These are phyloP conservation scores for Girardinichthys multiradiatus DNA, from an alignment of 2,113 vertebrate species.

Conservation along the genomic window DNA sequence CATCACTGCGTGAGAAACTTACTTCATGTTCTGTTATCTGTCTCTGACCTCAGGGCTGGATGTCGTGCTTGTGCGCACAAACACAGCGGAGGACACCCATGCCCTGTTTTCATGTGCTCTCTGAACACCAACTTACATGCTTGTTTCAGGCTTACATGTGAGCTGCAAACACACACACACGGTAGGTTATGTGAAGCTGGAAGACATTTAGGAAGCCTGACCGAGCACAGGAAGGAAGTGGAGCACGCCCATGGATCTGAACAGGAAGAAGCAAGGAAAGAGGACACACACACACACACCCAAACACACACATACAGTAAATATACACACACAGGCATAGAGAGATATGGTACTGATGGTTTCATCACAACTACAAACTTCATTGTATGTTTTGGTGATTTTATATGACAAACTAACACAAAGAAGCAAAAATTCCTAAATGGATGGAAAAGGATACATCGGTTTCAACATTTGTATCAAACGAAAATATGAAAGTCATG, in stretches of 20 bases:
- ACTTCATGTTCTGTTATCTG: conserved; percentile 59
- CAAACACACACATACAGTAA: not conserved
- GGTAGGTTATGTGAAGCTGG: conserved; percentile 40
- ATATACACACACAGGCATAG: not conserved
- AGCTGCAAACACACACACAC: conserved; percentile 8
- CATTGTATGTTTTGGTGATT: not conserved
- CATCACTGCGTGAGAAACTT: conserved; percentile 70
- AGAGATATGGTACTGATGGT: conserved; percentile 16
- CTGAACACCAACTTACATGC: conserved; percentile 17
- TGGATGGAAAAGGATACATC: not conserved
- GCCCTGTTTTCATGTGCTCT: conserved; percentile 21
- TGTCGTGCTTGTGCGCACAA: conserved; percentile 9
- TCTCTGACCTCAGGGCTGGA: conserved; percentile 59
- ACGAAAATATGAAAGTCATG: not conserved
- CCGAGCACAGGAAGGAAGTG: conserved; percentile 64
- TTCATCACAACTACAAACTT: not conserved
- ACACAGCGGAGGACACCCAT: conserved; percentile 17
- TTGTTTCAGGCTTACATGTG: not conserved
- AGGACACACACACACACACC: conserved; percentile 39
- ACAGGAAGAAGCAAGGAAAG: conserved; percentile 72
- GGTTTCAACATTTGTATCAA: not conserved
- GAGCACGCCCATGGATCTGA: conserved; percentile 76
- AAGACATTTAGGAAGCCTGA: conserved; percentile 70
- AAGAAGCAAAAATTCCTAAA: not conserved
- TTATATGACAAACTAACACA: not conserved